Base-by-base conservation (phyloP, 1,140 invertebrate species). In the Drosophila pseudoananassae region DNA sequence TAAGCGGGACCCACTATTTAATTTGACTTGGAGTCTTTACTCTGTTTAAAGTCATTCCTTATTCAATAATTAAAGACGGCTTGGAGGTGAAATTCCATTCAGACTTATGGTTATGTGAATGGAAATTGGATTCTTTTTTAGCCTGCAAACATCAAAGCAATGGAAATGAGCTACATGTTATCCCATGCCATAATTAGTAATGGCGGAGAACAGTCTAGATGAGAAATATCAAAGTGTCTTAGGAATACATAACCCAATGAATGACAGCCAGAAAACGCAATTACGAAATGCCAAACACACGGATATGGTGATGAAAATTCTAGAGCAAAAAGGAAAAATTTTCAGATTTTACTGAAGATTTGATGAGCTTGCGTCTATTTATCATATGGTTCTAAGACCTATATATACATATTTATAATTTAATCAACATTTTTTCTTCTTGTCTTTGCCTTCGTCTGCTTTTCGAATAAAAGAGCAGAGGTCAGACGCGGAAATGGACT, bases 401-500 rank as follows among this genome's bases (percentile, higher is more conserved):
- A 20, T 20, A 3, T 5, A 20, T 20, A 3, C 20, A 20, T 20
- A 20, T 3, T 27, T 4, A 5, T 27, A 27, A 25, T 43, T 15
- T 14, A 10, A 31, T 6, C 15, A 3, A 45, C 4, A 27, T 17
- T 14, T 29, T 27, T 50, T 60, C 10, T 50, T 47, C 1, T 38
- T 15, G 12, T 29, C 12, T 31, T 31, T 36, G 10, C 12, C 31
- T 53, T 63, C 12, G 31, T 51, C 45, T 0, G 27, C 50, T 14
- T 20, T 12, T 8, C 23, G 9, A 2, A 75, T 25, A 17, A 17
- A 8, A 3, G n/a, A 12, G 40, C 71, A 75, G 0, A 75, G 12
- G 1, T 66, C n/a, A 0, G 97, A 95, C 15, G 98, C 98, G 78
- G 97, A 97, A 92, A 98, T 94, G 1, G 98, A 99, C 92, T 99